Base-by-base conservation (phyloP, 2,888 invertebrate species). In the Drosophila setosimentum region DNA sequence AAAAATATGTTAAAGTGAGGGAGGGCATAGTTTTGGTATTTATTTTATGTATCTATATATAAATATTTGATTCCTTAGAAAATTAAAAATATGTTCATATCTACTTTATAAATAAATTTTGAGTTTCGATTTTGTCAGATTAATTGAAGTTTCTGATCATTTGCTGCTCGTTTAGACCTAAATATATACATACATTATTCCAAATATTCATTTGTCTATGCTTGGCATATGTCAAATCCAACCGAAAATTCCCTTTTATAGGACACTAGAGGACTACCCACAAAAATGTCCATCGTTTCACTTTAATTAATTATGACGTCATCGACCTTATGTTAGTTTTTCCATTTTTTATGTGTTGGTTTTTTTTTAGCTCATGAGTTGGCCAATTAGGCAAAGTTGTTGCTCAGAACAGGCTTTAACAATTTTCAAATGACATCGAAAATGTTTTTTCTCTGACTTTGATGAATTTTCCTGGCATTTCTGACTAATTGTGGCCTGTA, bases 371-470 rank as follows among this genome's bases (percentile, higher is more conserved):
- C 78, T 29, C 45, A 63, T 27, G 54, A 64, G 58, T 50, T 65
- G 73, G 16, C 66, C 78, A 78, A 81, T 80, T 78, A 81, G 78
- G 54, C 42, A 55, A 51, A 80, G 60, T 61, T 54, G 29, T 55
- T 48, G 48, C 74, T 49, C 37, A 30, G 61, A 61, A 57, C 35
- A 45, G 62, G 55, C 40, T 64, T 73, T 63, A 66, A 76, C 76
- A 76, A 67, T 67, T 76, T 78, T 65, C 73, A 42, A 67, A 72
- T 59, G 74, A 84, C 89, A 76, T 69, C 82, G 59, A 89, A 89
- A 84, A 68, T 69, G 80, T 84, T 89, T 87, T 79, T 82, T 24
- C 35, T n/a, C 50, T 68, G 88, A 89, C 84, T 74, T 73, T 87
- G 90, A 87, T 85, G 73, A 73, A 84, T 87, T 64, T 62, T 3